Evolutionary conservation across 2,797 vertebrate genomes (phyloP), one percentile per base, ranked within the genome.

Genomic region (Pogonophryne albipinna): DNA sequence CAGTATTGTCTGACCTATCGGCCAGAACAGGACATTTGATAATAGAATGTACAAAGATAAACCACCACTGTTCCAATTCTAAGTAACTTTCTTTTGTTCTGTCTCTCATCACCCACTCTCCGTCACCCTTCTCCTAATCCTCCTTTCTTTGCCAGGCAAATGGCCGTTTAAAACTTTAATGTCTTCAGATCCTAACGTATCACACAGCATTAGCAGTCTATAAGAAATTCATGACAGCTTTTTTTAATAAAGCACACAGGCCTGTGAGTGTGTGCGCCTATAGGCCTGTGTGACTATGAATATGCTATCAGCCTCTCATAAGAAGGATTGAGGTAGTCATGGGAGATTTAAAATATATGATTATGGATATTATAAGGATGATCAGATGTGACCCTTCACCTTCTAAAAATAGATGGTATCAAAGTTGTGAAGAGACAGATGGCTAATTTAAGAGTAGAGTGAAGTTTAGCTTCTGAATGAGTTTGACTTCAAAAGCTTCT

Each of bases 121-220:
- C 2, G 1, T 55, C 41, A 16, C 44, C 11, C 45, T 55, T 23
- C 55, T 62, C 31, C 13, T 66, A 10, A 69, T 75, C 55, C 47
- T 52, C 66, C 68, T 82, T 16, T 79, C 80, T 74, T 65, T 70
- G 64, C 66, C 71, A 50, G 52, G 80, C 61, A 77, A 58, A 86
- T 47, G 87, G 55, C 85, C 82, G 67, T 83, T 65, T 95, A 80
- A 94, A 95, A 93, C 85, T 93, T 94, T 94, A 90, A 94, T 94
- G 92, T 79, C 70, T 86, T 84, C 86, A 85, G 92, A 93, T 91
- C 84, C 85, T 76, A 79, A 89, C 77, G 83, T 89, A 92, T 90
- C 89, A 87, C 83, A 84, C 76, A 71, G 90, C 83, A 90, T 91
- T 92, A 91, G 83, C 79, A 89, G 84, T 71, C 89, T 76, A 90